Conservation (phyloP, 2,113 vertebrate species). For the Solenodon paradoxus region DNA sequence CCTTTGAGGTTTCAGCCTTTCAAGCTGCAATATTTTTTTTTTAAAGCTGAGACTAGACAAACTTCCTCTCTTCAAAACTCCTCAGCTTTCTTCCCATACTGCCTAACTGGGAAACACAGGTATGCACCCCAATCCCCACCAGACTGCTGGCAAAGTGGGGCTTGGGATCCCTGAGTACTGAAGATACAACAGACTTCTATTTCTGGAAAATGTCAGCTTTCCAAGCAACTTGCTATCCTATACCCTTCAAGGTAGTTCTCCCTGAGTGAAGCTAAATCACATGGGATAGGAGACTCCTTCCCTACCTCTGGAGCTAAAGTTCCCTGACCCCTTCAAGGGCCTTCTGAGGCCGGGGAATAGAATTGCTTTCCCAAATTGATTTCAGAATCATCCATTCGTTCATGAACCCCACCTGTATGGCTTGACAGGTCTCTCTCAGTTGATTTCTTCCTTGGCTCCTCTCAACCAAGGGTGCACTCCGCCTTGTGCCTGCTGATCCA, state of each 20-base stretch:
- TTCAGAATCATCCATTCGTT: not conserved
- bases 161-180: too few relatives aligned
- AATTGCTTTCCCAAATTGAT: not conserved
- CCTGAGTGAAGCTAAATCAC: not conserved
- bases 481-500: not conserved
- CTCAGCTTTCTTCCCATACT: not conserved
- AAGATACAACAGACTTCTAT: not conserved
- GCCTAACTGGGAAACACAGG: too few relatives aligned
- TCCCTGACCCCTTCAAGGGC: not conserved
- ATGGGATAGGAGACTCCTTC: not conserved
- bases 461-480: too few relatives aligned
- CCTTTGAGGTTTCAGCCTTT: not conserved
- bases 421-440: not conserved
- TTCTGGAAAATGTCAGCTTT: not conserved
- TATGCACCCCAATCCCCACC: accelerated
- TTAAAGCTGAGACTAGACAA: not conserved
- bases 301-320: not conserved
- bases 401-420: not conserved
- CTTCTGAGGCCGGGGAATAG: not conserved
- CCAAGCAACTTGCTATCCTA: not conserved
- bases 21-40: not conserved
- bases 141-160: not conserved
- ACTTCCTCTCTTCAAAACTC: not conserved
- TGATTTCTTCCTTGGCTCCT: not conserved
- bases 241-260: not conserved